Percentiles rank a stretch among this genome's conserved stretches.
Conservation (phyloP, 1,140 invertebrate species). For the Brachystomella parvula region DNA sequence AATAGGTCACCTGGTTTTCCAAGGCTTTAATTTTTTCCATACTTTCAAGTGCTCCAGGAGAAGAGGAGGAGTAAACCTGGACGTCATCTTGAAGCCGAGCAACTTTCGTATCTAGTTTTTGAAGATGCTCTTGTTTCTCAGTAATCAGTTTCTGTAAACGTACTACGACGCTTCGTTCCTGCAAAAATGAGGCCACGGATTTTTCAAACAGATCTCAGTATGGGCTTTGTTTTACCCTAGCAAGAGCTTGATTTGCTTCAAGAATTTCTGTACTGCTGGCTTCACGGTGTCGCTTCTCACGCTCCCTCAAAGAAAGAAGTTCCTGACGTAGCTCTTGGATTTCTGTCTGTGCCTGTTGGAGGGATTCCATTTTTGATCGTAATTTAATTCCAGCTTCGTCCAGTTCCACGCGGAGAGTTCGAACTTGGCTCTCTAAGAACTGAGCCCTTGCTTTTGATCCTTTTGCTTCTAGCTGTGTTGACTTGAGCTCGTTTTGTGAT, state of each 20-base stretch:
- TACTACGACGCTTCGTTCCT: slow-evolving; percentile 21
- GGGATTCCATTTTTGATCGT: slow-evolving; percentile 3
- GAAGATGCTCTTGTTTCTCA: slow-evolving; percentile 20
- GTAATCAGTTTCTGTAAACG: slow-evolving; percentile 20
- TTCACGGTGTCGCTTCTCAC: slow-evolving; percentile 19
- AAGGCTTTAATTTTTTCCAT: slow-evolving; percentile 3
- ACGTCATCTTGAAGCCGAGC: slow-evolving; percentile 7
- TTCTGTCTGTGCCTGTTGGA: background rate
- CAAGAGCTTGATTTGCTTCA: slow-evolving; percentile 17
- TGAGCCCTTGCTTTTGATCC: slow-evolving; percentile 26
- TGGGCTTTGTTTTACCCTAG: slow-evolving; percentile 18
- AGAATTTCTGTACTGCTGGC: slow-evolving; percentile 16
- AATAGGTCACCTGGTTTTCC: background rate
- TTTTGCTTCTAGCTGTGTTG: background rate
- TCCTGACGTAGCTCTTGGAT: slow-evolving; percentile 16
- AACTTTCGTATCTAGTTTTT: slow-evolving; percentile 15
- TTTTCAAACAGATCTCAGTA: too few species aligned
- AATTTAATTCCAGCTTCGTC: slow-evolving; percentile 18
- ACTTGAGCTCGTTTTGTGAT: slow-evolving; percentile 22
- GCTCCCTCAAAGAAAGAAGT: slow-evolving; percentile 7
- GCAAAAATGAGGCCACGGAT: background rate
- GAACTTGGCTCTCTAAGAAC: slow-evolving; percentile 27
- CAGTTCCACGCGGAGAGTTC: slow-evolving; percentile 13
- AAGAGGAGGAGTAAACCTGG: background rate
- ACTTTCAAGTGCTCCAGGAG: background rate